Percentiles rank a stretch among this genome's conserved stretches.
Conservation (phyloP, 1,140 invertebrate species). For the Neomicropteryx cornuta region DNA sequence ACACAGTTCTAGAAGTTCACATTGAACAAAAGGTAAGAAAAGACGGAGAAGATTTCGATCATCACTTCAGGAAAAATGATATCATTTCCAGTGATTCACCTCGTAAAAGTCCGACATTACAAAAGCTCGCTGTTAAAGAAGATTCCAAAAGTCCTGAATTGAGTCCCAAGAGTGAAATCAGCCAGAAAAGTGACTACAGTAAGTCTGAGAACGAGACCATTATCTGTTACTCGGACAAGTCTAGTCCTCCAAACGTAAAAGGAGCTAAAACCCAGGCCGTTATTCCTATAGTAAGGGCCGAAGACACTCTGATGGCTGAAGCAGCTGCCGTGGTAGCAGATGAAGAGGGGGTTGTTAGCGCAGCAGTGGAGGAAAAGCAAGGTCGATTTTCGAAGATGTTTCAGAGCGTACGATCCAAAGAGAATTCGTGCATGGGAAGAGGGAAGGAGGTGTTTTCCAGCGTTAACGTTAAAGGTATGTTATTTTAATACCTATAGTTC, state of each 20-base stretch:
- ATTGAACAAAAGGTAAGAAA: no score
- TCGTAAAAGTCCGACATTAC: slow-evolving; percentile 1
- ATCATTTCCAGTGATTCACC: no score
- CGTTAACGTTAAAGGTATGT: slow-evolving; percentile 11
- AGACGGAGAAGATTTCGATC: no score
- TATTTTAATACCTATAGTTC: no score
- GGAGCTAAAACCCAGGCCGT: slow-evolving; percentile 34
- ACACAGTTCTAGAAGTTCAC: no score
- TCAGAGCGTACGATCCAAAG: slow-evolving; percentile 30
- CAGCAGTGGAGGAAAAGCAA: slow-evolving; percentile 27
- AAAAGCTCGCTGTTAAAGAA: slow-evolving; percentile 6
- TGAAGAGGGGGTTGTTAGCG: slow-evolving; percentile 23
- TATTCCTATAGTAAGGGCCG: slow-evolving; percentile 32
- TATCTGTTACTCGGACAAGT: slow-evolving; percentile 31
- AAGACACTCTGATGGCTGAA: slow-evolving; percentile 21
- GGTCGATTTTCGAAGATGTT: slow-evolving; percentile 33
- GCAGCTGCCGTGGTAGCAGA: slow-evolving; percentile 20
- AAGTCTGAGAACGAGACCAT: slow-evolving; percentile 39
- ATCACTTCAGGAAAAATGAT: no score
- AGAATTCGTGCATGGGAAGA: slow-evolving; percentile 36
- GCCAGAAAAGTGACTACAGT: slow-evolving; percentile 29
- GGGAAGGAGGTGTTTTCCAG: slow-evolving; percentile 25
- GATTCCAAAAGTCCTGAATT: slow-evolving; percentile 28
- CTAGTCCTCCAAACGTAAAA: slow-evolving; percentile 29
- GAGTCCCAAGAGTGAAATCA: slow-evolving; percentile 32